Conservation (phyloP, 2,797 vertebrate genomes). For the Enoplosus armatus region DNA sequence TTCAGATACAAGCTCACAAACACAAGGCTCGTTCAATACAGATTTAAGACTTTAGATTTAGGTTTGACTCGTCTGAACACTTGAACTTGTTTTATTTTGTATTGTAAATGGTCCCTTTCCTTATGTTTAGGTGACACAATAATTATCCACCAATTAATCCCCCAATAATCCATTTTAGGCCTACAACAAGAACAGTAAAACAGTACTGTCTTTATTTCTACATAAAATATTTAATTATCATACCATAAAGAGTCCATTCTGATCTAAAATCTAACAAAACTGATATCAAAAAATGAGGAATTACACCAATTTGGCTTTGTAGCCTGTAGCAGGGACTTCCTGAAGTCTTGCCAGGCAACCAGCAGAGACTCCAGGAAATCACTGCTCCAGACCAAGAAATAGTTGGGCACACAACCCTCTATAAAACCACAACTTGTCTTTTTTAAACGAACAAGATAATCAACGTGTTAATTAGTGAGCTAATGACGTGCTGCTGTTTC, state of each 20-base stretch:
- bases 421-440: neutral
- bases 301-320: neutral
- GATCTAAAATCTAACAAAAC: neutral
- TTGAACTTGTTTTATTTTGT: too few species aligned
- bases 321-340: neutral
- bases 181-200: neutral
- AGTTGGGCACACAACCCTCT: neutral
- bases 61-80: neutral
- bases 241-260: neutral
- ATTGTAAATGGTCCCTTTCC: too few species aligned
- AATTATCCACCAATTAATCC: too few species aligned
- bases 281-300: neutral
- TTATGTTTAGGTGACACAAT: too few species aligned
- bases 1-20: slow-evolving; percentile 13
- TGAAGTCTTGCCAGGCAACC: neutral
- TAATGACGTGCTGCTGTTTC: neutral
- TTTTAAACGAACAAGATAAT: neutral
- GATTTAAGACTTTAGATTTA: neutral
- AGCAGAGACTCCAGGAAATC: neutral
- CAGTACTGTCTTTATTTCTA: neutral
- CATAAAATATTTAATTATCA: neutral
- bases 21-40: neutral
- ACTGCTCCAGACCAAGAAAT: neutral
- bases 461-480: neutral
- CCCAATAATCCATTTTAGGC: too few species aligned